phyloP scores from a whole-genome alignment of 1,140 invertebrate genomes.

The Druon quercuslanigerum region DNA sequence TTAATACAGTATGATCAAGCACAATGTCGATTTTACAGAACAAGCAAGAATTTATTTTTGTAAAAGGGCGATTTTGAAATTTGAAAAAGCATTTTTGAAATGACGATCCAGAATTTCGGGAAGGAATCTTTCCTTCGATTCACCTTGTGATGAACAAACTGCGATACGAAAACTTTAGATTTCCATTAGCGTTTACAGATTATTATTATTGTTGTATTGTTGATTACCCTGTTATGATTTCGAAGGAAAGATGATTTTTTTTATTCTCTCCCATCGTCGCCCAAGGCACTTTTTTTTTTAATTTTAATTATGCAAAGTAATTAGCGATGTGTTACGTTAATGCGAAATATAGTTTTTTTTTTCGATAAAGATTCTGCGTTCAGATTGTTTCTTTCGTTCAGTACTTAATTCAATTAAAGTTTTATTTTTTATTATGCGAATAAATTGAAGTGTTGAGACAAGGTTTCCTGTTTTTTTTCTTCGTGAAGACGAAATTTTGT shows the following conservation, averaged over 20 bases:
- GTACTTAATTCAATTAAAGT: constrained; percentile 18
- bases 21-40: not conserved
- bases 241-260: not conserved
- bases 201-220: not conserved
- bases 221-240: not conserved
- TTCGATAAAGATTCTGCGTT: not conserved
- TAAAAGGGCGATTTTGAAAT: not conserved
- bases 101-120: not conserved
- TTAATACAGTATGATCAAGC: not conserved
- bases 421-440: constrained; percentile 7
- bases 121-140: not conserved
- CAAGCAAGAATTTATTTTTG: no score
- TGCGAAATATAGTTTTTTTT: not conserved
- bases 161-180: not conserved
- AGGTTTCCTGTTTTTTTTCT: not conserved
- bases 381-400: constrained; percentile 18
- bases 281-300: not conserved
- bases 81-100: not conserved
- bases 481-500: constrained; percentile 33
- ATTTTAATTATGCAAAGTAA: not conserved
- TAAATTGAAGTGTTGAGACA: constrained; percentile 15
- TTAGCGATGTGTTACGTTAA: not conserved
- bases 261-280: not conserved
- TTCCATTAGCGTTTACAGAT: constrained; percentile 3
- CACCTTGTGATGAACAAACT: not conserved